Base-by-base conservation (phyloP, 2,888 invertebrate genomes). In the Rotaria macrura region DNA sequence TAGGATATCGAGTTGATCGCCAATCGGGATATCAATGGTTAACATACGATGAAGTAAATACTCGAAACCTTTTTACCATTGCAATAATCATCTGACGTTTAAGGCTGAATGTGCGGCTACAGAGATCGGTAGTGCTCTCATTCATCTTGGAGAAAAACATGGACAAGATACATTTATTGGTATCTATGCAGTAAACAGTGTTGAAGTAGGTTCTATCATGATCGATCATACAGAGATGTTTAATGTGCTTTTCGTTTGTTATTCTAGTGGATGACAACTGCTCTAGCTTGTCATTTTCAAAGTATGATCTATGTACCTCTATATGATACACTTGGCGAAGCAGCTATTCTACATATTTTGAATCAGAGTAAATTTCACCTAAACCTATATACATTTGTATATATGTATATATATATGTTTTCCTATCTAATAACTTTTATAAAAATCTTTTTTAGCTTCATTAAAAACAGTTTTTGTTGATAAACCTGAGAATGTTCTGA, bases 121-220 rank as follows among this genome's bases (percentile, higher is more conserved):
- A 90, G 95, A 96, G 92, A 94, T 96, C 89, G 96, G 96, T 86
- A 94, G 95, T 23, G 96, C 96, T 57, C 93, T 96, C 89, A 92
- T 96, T 89, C 93, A 94, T 85, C 92, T 94, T 90, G 96, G 96
- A 85, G 92, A 95, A 65, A 91, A 92, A 57, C 88, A 86, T 9
- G 89, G 55, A 52, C 54, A 83, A 79, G 55, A 86, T 6, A 95
- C 94, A 79, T 93, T 95, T 90, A 93, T 97, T 88, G 97, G 96
- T 89, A 94, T 97, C 89, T 97, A 96, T 92, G 94, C 95, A 89
- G 94, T 95, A 91, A 97, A 97, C 92, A 95, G 95, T 89, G 95
- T 95, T 20, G 96, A 97, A 87, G 79, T 79, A 79, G 1, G 25
- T 43, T 43, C 10, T 43, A 7, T 7, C 5, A 43, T 7, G 5